Percentiles rank a stretch among this genome's conserved stretches.
Evolutionary conservation across 2,888 invertebrate genomes (phyloP).

Genomic region (Aromia moschata): DNA sequence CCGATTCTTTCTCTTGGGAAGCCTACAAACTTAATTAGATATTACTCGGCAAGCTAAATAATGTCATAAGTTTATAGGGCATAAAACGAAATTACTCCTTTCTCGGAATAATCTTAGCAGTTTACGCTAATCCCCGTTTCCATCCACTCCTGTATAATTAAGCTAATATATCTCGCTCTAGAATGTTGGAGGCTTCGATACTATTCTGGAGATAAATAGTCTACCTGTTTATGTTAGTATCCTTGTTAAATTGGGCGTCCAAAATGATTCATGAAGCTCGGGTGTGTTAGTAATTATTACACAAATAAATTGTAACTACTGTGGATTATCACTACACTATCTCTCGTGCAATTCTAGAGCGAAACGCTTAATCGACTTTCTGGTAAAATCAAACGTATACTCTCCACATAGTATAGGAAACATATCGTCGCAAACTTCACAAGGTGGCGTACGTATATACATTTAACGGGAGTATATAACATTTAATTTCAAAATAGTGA

Average conservation of each 20-base stretch:
- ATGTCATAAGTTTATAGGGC: neutral
- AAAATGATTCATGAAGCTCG: neutral
- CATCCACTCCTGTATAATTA: neutral
- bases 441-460: no score
- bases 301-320: no score
- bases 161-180: neutral
- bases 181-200: neutral
- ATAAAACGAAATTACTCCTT: neutral
- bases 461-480: no score
- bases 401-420: no score
- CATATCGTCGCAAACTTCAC: no score
- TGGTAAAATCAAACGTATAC: no score
- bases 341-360: no score
- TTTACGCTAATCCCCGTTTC: neutral
- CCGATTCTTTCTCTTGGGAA: neutral
- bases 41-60: neutral
- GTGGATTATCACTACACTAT: no score
- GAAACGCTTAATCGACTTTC: no score
- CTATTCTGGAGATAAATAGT: neutral
- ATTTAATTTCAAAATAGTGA: no score
- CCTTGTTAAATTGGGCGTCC: neutral
- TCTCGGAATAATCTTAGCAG: neutral
- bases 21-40: neutral
- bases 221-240: neutral
- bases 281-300: neutral